Percentiles rank a stretch among this genome's conserved stretches.
Evolutionary conservation across 2,888 invertebrate species (phyloP).

Genomic region (Agriotes lineatus): DNA sequence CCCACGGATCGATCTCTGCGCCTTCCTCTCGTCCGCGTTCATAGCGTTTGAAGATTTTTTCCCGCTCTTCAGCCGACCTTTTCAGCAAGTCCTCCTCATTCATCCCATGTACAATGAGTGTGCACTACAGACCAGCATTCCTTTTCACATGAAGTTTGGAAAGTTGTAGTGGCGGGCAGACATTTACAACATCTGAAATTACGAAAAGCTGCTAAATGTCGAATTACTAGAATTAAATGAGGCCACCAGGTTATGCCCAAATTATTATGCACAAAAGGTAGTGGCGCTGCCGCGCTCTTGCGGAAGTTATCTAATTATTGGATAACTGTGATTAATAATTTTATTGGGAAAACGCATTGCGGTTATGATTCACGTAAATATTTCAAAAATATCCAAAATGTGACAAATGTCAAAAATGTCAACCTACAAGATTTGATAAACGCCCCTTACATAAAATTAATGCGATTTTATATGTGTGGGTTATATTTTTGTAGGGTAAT

Average conservation of each 20-base stretch:
- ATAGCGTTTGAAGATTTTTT: slow-evolving; percentile 92
- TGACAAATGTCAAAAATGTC: slow-evolving; percentile 50
- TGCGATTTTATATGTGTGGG: too few relatives aligned
- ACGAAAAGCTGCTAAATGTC: slow-evolving; percentile 11
- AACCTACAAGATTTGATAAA: slow-evolving; percentile 38
- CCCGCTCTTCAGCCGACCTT: slow-evolving; percentile 92
- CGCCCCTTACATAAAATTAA: slow-evolving; percentile 3
- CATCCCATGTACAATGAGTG: slow-evolving; percentile 68
- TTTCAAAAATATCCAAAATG: slow-evolving; percentile 23
- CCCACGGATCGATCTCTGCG: slow-evolving; percentile 96
- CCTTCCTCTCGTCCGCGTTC: slow-evolving; percentile 86
- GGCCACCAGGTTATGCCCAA: slow-evolving; percentile 20
- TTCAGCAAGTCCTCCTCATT: slow-evolving; percentile 86
- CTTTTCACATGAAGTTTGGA: slow-evolving; percentile 41
- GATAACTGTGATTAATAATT: neutral
- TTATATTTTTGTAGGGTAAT: too few relatives aligned
- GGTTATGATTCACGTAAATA: slow-evolving; percentile 19
- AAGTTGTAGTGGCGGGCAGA: slow-evolving; percentile 6
- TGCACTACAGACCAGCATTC: slow-evolving; percentile 57
- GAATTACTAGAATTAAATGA: slow-evolving; percentile 3
- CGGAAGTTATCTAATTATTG: neutral
- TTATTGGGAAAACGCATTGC: neutral
- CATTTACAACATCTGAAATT: slow-evolving; percentile 13
- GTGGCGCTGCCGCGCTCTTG: too few relatives aligned
- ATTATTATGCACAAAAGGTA: too few relatives aligned